Percentiles rank a stretch among this genome's conserved stretches.
These are phyloP conservation scores for Trachelus iudaicus DNA, from an alignment of 2,888 invertebrate species.

Conservation along the genomic window DNA sequence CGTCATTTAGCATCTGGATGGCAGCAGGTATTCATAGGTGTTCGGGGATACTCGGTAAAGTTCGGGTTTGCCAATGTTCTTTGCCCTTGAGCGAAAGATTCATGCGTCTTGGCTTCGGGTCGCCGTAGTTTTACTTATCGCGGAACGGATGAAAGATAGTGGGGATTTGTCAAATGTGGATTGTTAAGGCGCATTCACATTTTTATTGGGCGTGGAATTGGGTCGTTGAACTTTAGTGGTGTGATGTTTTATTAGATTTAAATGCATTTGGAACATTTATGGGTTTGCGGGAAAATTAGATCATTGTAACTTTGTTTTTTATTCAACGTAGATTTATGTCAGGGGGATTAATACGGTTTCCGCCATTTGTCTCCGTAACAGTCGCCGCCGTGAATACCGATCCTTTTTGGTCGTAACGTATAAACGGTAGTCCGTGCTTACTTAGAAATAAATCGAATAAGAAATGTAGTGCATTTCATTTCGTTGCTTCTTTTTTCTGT, in stretches of 20 bases:
- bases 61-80: not conserved
- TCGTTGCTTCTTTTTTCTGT: too few relatives aligned
- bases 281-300: too few relatives aligned
- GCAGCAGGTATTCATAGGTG: too few relatives aligned
- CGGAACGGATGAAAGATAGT: not conserved
- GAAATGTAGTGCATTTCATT: too few relatives aligned
- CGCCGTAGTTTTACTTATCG: not conserved
- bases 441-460: not conserved
- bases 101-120: not conserved
- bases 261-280: too few relatives aligned
- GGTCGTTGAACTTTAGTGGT: too few relatives aligned
- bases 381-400: slow-evolving; percentile 25
- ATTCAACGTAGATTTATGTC: too few relatives aligned
- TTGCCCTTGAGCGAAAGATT: not conserved
- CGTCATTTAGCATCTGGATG: too few relatives aligned
- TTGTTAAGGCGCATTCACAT: slow-evolving; percentile 23
- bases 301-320: too few relatives aligned
- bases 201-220: not conserved
- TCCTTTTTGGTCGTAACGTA: not conserved
- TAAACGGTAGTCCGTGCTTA: not conserved
- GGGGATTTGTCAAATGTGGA: slow-evolving; percentile 14
- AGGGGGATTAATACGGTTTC: slow-evolving; percentile 7
- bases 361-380: slow-evolving; percentile 45
- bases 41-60: too few relatives aligned
- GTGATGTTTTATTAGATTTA: too few relatives aligned